A percentile compares a stretch with the other conserved stretches of the same genome.
These are phyloP conservation scores for Rhinichthys osculus DNA, from an alignment of 2,797 vertebrate species.

Conservation along the genomic window DNA sequence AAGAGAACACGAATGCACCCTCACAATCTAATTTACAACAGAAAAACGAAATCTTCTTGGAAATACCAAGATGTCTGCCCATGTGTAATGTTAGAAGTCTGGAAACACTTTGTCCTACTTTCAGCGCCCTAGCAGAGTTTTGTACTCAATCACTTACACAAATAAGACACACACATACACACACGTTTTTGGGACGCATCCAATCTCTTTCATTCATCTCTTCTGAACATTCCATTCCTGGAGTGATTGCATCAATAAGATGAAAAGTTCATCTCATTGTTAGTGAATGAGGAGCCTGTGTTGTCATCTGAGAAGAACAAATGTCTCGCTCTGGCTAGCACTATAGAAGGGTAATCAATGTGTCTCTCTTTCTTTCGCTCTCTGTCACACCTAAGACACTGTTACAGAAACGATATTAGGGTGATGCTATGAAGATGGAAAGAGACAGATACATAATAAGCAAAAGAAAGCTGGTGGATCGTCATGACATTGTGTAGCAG, in stretches of 20 bases:
- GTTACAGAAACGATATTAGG: constrained; percentile 3
- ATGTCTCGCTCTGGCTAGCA: constrained; percentile 25
- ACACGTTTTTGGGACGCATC: constrained; percentile 8
- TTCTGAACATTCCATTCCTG: constrained; percentile 49
- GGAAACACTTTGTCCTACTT: constrained; percentile 26
- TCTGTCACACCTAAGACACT: constrained; percentile 5
- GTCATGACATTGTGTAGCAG: constrained; percentile 10
- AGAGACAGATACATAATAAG: constrained; percentile 15
- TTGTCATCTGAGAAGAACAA: constrained; percentile 24
- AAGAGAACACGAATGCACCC: neutral
- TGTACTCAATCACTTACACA: constrained; percentile 20
- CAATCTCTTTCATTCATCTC: constrained; percentile 40
- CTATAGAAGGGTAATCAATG: neutral
- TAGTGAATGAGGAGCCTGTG: constrained; percentile 25
- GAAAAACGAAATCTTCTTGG: neutral
- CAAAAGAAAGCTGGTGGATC: constrained; percentile 16
- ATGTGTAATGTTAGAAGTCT: constrained; percentile 27
- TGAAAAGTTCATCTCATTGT: constrained; percentile 26
- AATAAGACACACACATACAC: neutral
- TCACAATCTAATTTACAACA: neutral
- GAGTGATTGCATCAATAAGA: constrained; percentile 46
- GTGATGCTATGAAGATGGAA: neutral
- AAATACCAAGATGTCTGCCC: constrained; percentile 1
- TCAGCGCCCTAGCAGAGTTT: neutral
- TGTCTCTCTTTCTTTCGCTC: constrained; percentile 27